phyloP scores from a whole-genome alignment of 2,888 invertebrate genomes.

The Lasioglossum malachurum region DNA sequence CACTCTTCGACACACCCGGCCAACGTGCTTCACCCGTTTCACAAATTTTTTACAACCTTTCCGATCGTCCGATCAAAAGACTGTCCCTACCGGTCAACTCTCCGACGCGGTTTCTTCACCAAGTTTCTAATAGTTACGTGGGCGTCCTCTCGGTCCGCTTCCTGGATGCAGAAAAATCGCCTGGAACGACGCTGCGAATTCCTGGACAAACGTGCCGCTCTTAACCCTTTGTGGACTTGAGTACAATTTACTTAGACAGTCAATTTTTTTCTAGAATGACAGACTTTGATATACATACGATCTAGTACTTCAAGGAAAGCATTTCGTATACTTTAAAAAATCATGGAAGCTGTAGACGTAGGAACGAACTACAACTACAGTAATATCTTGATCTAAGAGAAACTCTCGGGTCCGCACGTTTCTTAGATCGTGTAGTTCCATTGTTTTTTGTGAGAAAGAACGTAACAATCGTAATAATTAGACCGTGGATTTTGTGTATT shows the following conservation, averaged over 20 bases:
- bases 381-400: too few relatives aligned
- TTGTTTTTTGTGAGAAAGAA: too few relatives aligned
- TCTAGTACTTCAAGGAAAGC: too few relatives aligned
- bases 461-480: neutral
- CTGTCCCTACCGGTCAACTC: conserved; percentile 25
- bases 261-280: neutral
- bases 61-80: conserved; percentile 49
- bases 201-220: neutral
- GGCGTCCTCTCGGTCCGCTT: neutral
- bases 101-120: conserved; percentile 26
- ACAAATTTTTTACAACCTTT: conserved; percentile 70
- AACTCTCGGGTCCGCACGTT: too few relatives aligned
- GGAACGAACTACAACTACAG: too few relatives aligned
- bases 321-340: too few relatives aligned
- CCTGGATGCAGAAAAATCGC: neutral
- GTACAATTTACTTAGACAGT: neutral
- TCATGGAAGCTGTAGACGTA: too few relatives aligned
- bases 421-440: too few relatives aligned
- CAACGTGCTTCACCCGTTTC: conserved; percentile 34
- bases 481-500: neutral
- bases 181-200: neutral
- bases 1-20: conserved; percentile 50
- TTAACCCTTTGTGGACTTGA: neutral
- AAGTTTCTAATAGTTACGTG: conserved; percentile 22
- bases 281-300: neutral